phyloP scores from a whole-genome alignment of 2,113 vertebrate genomes.

The Corythoichthys intestinalis region DNA sequence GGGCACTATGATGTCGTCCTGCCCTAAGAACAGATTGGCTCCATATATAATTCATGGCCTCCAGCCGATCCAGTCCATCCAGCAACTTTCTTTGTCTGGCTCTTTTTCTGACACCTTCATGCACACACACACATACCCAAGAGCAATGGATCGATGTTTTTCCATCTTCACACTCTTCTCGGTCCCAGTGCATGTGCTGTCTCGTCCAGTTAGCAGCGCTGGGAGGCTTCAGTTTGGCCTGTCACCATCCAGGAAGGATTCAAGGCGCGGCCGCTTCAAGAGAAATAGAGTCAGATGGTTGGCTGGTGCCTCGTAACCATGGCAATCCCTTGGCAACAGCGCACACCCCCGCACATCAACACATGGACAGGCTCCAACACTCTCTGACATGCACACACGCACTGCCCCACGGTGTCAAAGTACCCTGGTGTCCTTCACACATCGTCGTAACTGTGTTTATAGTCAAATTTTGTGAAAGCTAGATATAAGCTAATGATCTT shows the following conservation, averaged over 20 bases:
- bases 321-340: conserved; percentile 67
- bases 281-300: conserved; percentile 60
- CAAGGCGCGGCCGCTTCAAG: conserved; percentile 50
- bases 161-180: conserved; percentile 42
- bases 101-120: conserved; percentile 32
- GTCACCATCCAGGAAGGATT: conserved; percentile 64
- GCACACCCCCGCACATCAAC: conserved; percentile 38
- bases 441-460: conserved; percentile 12
- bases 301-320: conserved; percentile 73
- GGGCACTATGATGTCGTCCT: conserved; percentile 44
- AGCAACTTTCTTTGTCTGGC: conserved; percentile 37
- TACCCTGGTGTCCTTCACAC: conserved; percentile 58
- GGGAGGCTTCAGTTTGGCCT: conserved; percentile 49
- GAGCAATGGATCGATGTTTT: conserved; percentile 48
- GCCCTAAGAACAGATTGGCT: conserved; percentile 72
- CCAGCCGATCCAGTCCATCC: conserved; percentile 64
- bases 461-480: not conserved
- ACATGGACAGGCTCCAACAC: conserved; percentile 57
- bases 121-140: conserved; percentile 15
- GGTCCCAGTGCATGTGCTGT: conserved; percentile 45
- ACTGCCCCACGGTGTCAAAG: conserved; percentile 39
- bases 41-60: conserved; percentile 82
- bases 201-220: conserved; percentile 57
- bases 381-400: conserved; percentile 27
- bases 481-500: not conserved